Base-by-base conservation (phyloP, 2,888 invertebrate genomes). In the Apotomis turbidana region DNA sequence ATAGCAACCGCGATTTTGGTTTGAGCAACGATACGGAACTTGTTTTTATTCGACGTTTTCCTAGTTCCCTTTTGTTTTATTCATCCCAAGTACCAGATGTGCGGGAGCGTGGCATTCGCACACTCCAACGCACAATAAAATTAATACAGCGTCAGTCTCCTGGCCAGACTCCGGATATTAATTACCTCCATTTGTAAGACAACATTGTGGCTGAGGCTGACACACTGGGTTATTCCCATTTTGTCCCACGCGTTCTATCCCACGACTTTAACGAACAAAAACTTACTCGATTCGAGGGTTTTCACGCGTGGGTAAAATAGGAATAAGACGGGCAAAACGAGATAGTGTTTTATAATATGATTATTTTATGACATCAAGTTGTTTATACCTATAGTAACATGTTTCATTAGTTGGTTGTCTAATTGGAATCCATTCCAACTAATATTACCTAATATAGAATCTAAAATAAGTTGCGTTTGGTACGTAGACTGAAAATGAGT, bases 41-140 rank as follows among this genome's bases (percentile, higher is more conserved):
- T 73, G 77, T 79, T 79, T 79, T 77, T 77, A 70, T 77, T 69
- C 57, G 54, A 74, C 74, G 73, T 79, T 86, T 81, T 82, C 80
- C 83, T 81, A 78, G 71, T 80, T 77, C 74, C 72, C 73, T 75
- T 76, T 78, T 80, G 69, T 60, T 76, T 74, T 51, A 73, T 67
- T 73, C 61, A 68, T 67, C 68, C 66, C 62, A 36, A 52, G 59
- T 64, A 63, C 61, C 71, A 71, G 71, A 74, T 74, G 71, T 70
- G 58, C 61, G 61, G 46, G 66, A 73, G 51, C 71, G 68, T 64
- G 59, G 68, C 59, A 49, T 74, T 68, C 69, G 66, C 69, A 74
- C 71, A 68, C 68, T 73, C 68, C 44, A 67, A 59, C 54, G 67
- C 60, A 68, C 63, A 61, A 61, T 55, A 55, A 64, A 64, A 64